Conservation (phyloP, 2,888 invertebrate species). For the Strigamia crassipes region DNA sequence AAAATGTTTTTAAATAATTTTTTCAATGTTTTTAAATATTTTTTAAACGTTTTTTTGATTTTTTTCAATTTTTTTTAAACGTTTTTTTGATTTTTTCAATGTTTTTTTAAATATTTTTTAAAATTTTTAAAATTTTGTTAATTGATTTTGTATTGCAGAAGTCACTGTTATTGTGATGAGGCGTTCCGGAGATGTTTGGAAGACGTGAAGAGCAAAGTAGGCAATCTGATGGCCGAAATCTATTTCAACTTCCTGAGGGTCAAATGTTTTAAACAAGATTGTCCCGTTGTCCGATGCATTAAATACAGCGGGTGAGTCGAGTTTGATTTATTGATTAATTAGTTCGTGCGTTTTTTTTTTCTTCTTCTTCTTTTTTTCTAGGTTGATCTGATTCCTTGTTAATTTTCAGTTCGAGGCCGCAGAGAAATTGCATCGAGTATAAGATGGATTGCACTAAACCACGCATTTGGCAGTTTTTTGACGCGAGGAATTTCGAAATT, state of each 20-base stretch:
- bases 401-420: conserved; percentile 31
- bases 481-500: conserved; percentile 42
- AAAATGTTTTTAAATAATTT: too few relatives aligned
- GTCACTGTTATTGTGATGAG: conserved; percentile 86
- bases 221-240: conserved; percentile 72
- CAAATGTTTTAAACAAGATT: conserved; percentile 69
- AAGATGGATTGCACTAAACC: conserved; percentile 45
- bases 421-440: conserved; percentile 46
- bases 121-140: conserved; percentile 53
- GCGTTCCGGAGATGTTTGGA: conserved; percentile 81
- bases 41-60: too few relatives aligned
- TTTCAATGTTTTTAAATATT: too few relatives aligned
- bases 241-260: conserved; percentile 77
- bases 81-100: not conserved
- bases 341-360: not conserved
- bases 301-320: conserved; percentile 52
- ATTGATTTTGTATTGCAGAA: too few relatives aligned
- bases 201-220: conserved; percentile 70
- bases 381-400: not conserved
- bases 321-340: not conserved
- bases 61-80: too few relatives aligned
- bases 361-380: conserved; percentile 31
- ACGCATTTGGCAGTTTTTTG: conserved; percentile 47
- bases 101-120: conserved; percentile 42
- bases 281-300: conserved; percentile 52